Percentiles rank a stretch among this genome's conserved stretches.
These are phyloP conservation scores for Papio anubis DNA, from an alignment of 2,113 vertebrate genomes.

Conservation along the genomic window DNA sequence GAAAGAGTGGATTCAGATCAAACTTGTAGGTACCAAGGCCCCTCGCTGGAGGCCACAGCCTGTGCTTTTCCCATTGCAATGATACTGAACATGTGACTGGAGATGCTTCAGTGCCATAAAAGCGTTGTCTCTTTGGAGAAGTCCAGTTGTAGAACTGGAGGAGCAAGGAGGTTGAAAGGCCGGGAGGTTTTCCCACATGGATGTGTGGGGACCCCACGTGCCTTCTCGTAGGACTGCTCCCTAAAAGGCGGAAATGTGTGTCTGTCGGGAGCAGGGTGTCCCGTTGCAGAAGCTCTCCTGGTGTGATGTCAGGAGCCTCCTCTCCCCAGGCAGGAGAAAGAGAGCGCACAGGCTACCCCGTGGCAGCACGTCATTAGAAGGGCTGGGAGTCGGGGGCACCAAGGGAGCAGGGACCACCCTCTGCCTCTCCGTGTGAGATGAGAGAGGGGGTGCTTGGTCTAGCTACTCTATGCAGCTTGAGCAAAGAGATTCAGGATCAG, in stretches of 20 bases:
- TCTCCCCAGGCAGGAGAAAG: neutral
- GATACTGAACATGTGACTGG: rapidly evolving
- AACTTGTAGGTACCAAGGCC: neutral
- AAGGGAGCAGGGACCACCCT: neutral
- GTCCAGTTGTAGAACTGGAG: rapidly evolving
- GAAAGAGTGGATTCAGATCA: neutral
- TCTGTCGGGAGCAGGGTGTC: too few species aligned
- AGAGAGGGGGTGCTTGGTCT: too few species aligned
- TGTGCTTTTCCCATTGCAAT: neutral
- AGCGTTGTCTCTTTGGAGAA: neutral
- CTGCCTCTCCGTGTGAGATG: neutral
- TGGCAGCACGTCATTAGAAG: rapidly evolving
- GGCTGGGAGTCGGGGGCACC: rapidly evolving
- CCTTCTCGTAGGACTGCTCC: neutral
- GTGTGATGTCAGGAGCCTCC: neutral
- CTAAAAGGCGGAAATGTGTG: rapidly evolving
- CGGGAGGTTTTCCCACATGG: rapidly evolving
- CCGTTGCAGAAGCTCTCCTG: rapidly evolving
- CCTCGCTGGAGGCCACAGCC: rapidly evolving
- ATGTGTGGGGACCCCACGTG: rapidly evolving
- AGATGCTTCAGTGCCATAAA: neutral
- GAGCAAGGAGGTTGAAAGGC: neutral
- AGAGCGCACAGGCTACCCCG: neutral
- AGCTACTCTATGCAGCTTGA: neutral
- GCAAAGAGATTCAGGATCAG: rapidly evolving